Base-by-base conservation (phyloP, 2,888 invertebrate species). In the Mythimna vitellina region DNA sequence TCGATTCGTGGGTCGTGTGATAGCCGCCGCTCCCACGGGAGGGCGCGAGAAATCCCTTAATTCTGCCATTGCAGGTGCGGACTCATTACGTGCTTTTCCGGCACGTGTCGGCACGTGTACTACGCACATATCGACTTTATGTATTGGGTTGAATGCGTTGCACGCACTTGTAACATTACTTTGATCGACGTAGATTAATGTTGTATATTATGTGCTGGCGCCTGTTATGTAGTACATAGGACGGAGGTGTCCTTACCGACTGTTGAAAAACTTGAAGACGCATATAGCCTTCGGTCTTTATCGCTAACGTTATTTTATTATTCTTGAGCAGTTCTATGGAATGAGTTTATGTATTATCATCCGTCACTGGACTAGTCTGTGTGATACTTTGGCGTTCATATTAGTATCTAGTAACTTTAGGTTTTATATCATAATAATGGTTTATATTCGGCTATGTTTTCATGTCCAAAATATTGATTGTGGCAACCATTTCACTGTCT, bases 31-130 rank as follows among this genome's bases (percentile, higher is more conserved):
- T 96, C 96, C 95, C 96, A 96, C 95, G 96, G 94, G 96, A 95
- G 95, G 96, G 96, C 94, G 96, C 95, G 94, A 95, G 93, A 96
- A 95, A 96, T 96, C 96, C 95, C 93, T 92, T 95, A 96, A 96
- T 95, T 92, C 95, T 91, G 92, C 88, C 87, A n/a, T 91, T 94
- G 95, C 96, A 96, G 96, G 96, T 96, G 96, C 94, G 93, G 93
- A 92, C 93, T 96, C 95, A 96, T 96, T 96, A 95, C 93, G 92
- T 90, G 92, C 91, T 94, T 93, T 93, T 87, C 92, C 90, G 94
- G 80, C 96, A 93, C 96, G 96, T 93, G 96, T 85, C 95, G 93
- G 89, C 94, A 91, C 93, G 95, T 95, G 95, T 86, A 80, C 82
- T 76, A 72, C 76, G 84, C 86, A 68, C 57, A 71, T 90, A 89